Conservation (phyloP, 2,113 vertebrate genomes). For the Chaenocephalus aceratus region DNA sequence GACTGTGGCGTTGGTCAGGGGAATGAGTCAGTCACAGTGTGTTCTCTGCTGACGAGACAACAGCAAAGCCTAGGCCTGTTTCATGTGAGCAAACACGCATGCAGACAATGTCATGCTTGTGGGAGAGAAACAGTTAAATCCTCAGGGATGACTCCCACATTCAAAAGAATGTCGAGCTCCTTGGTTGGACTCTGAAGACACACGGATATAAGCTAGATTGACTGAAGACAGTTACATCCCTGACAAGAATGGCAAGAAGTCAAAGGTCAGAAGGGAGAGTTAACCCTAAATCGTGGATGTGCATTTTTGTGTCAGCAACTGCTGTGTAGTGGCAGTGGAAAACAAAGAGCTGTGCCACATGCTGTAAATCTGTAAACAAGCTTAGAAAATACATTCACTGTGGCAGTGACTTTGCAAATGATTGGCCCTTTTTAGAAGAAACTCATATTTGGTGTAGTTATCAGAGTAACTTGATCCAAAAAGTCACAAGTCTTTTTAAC, state of each 20-base stretch:
- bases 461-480: conserved; percentile 16
- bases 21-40: conserved; percentile 29
- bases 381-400: background rate
- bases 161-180: conserved; percentile 49
- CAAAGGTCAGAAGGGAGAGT: conserved; percentile 52
- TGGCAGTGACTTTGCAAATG: conserved; percentile 15
- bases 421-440: background rate
- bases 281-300: conserved; percentile 38
- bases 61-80: conserved; percentile 28
- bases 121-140: conserved; percentile 47
- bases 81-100: conserved; percentile 55
- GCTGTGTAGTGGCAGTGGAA: background rate
- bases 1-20: background rate
- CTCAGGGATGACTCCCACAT: conserved; percentile 53
- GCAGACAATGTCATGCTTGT: conserved; percentile 54
- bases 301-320: conserved; percentile 55
- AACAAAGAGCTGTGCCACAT: conserved; percentile 44
- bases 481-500: conserved; percentile 30
- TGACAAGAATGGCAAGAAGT: conserved; percentile 51
- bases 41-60: conserved; percentile 50
- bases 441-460: background rate
- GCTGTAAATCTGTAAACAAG: conserved; percentile 23
- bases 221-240: conserved; percentile 54
- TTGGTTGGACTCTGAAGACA: conserved; percentile 50
- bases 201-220: conserved; percentile 53